Percentiles rank a stretch among this genome's conserved stretches.
Conservation (phyloP, 2,888 invertebrate genomes). For the Cataglyphis albicans region DNA sequence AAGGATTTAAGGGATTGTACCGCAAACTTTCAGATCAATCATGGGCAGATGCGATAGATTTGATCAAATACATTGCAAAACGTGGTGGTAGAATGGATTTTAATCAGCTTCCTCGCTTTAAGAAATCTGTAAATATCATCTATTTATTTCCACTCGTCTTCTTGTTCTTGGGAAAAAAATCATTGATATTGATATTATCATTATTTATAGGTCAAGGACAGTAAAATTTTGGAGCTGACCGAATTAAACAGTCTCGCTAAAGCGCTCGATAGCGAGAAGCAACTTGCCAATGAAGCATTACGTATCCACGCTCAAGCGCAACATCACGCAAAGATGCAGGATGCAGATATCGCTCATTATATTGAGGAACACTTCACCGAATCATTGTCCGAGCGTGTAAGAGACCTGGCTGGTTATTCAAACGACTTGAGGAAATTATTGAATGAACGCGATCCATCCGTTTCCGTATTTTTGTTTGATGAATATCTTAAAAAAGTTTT, state of each 20-base stretch:
- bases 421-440: conserved; percentile 91
- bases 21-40: conserved; percentile 91
- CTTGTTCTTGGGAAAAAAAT: conserved; percentile 7
- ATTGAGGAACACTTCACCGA: conserved; percentile 92
- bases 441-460: conserved; percentile 87
- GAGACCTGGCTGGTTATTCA: conserved; percentile 91
- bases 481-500: conserved; percentile 86
- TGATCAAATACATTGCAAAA: conserved; percentile 92
- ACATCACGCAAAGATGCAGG: conserved; percentile 88
- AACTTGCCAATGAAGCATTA: conserved; percentile 90
- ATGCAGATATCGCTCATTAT: conserved; percentile 89
- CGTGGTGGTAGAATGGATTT: conserved; percentile 90
- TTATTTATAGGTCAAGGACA: conserved; percentile 74
- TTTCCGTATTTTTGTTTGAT: conserved; percentile 92
- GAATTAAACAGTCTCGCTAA: conserved; percentile 91
- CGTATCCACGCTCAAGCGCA: conserved; percentile 90
- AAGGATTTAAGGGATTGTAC: conserved; percentile 92
- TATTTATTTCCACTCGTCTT: neutral
- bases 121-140: conserved; percentile 74
- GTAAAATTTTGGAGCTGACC: conserved; percentile 87
- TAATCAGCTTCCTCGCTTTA: conserved; percentile 81
- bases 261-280: conserved; percentile 92
- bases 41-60: conserved; percentile 91
- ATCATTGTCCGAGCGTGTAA: conserved; percentile 89
- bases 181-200: neutral